Evolutionary conservation across 2,888 invertebrate species (phyloP).

Genomic region (Harmothoe impar): DNA sequence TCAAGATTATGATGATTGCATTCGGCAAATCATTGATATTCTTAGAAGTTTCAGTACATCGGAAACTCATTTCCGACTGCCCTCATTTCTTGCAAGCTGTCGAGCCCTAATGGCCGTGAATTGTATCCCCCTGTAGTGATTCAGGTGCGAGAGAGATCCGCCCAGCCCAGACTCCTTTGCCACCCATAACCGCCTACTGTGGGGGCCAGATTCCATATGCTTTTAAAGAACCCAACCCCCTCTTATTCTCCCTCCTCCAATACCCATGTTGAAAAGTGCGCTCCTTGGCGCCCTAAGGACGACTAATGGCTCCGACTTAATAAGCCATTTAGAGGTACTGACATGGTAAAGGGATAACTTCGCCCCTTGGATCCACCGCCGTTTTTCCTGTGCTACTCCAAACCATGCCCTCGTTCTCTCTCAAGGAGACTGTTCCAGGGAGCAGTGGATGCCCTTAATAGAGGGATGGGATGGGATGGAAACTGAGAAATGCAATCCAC

Average conservation of each 20-base stretch:
- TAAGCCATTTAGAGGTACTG: constrained; percentile 43
- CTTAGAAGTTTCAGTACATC: not conserved
- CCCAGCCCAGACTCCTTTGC: not conserved
- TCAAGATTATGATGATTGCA: no score
- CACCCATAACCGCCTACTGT: not conserved
- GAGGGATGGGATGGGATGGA: not conserved
- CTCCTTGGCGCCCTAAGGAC: not conserved
- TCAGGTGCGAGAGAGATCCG: constrained; percentile 3
- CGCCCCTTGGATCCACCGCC: not conserved
- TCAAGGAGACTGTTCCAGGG: not conserved
- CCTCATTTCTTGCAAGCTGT: not conserved
- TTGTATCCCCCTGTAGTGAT: constrained; percentile 8
- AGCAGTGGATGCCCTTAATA: not conserved
- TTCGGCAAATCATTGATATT: not conserved
- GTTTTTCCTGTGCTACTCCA: not conserved
- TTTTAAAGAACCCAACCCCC: not conserved
- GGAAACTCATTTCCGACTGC: not conserved
- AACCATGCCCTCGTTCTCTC: not conserved
- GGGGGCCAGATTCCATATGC: not conserved
- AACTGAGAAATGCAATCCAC: constrained; percentile 33
- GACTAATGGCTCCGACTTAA: constrained; percentile 32
- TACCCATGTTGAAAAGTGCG: not conserved
- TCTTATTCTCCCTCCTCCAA: not conserved
- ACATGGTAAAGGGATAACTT: constrained; percentile 4
- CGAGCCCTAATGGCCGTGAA: not conserved